Conservation (phyloP, 2,797 vertebrate genomes). For the Acanthurus leucopareius region DNA sequence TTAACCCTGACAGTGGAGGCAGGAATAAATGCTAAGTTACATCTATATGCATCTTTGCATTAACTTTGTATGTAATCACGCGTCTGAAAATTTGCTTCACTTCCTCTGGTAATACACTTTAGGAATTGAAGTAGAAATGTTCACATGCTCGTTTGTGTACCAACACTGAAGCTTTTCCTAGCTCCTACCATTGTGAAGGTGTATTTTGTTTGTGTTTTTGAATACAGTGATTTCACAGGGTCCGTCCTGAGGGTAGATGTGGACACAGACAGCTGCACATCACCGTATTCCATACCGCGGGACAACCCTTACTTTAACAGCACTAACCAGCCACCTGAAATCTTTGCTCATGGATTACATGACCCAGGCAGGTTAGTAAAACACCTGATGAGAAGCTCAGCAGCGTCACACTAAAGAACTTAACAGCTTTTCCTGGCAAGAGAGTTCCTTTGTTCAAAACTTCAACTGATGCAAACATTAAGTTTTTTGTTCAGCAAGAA, state of each 20-base stretch:
- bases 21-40: no score
- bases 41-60: no score
- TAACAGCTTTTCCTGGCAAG: no score
- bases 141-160: background rate
- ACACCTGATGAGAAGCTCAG: slow-evolving; percentile 12
- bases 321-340: slow-evolving; percentile 98
- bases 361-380: slow-evolving; percentile 96
- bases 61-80: no score
- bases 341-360: slow-evolving; percentile 97
- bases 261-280: slow-evolving; percentile 91
- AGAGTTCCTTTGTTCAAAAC: background rate
- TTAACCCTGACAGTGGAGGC: no score
- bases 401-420: background rate
- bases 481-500: background rate
- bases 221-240: slow-evolving; percentile 96
- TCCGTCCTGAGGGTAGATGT: slow-evolving; percentile 95
- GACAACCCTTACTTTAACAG: slow-evolving; percentile 99
- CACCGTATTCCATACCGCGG: slow-evolving; percentile 92
- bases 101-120: background rate
- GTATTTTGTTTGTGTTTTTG: slow-evolving; percentile 63
- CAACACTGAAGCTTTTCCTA: slow-evolving; percentile 26
- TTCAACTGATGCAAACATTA: background rate
- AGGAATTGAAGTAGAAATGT: slow-evolving; percentile 2
- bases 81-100: no score
- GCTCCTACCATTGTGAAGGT: slow-evolving; percentile 36